Evolutionary conservation across 2,888 invertebrate species (phyloP).

Genomic region (Fragum sueziense): DNA sequence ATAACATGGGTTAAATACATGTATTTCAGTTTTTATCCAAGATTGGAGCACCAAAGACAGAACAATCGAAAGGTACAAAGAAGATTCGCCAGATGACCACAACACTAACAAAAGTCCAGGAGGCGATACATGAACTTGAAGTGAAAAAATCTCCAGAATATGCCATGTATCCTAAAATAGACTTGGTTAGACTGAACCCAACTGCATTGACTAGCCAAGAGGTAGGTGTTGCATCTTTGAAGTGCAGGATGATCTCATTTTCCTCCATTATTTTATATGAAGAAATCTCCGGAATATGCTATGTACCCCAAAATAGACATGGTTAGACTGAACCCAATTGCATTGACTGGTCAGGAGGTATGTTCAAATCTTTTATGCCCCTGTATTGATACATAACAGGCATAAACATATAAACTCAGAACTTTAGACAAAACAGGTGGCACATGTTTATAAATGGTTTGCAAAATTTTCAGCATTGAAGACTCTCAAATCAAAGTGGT

Average conservation of each 20-base stretch:
- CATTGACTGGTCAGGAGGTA: neutral
- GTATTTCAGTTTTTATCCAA: conserved; percentile 22
- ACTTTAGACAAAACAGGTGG: too few relatives aligned
- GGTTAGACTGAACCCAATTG: neutral
- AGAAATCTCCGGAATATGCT: conserved; percentile 62
- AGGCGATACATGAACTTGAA: conserved; percentile 63
- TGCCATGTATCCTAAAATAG: conserved; percentile 77
- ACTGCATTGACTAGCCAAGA: conserved; percentile 75
- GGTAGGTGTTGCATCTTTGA: too few relatives aligned
- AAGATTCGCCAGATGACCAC: conserved; percentile 59
- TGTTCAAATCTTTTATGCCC: too few relatives aligned
- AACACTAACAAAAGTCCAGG: conserved; percentile 60
- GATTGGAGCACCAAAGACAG: conserved; percentile 53
- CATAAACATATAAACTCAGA: too few relatives aligned
- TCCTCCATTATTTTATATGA: too few relatives aligned
- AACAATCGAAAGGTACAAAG: conserved; percentile 55
- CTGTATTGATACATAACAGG: too few relatives aligned
- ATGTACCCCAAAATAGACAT: conserved; percentile 24
- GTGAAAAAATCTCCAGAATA: conserved; percentile 59
- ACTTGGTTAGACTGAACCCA: conserved; percentile 76
- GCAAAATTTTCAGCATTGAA: too few relatives aligned
- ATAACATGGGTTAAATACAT: too few relatives aligned
- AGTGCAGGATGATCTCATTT: too few relatives aligned
- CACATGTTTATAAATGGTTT: too few relatives aligned
- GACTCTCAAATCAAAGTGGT: too few relatives aligned